phyloP scores from a whole-genome alignment of 2,888 invertebrate species.

The Tipula confusa region DNA sequence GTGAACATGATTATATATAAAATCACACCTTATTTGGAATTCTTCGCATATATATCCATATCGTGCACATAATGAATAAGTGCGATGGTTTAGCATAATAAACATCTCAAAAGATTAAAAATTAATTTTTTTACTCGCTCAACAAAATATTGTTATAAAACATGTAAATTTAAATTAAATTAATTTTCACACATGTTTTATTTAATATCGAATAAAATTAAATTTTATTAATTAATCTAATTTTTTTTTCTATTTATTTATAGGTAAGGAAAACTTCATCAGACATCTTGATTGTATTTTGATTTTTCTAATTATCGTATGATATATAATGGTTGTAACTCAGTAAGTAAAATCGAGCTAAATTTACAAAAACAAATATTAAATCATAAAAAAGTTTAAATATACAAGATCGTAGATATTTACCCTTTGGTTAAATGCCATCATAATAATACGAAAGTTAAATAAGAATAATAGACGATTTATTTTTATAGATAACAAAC shows the following conservation, averaged over 20 bases:
- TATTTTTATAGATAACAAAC: conserved; percentile 5
- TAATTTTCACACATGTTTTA: neutral
- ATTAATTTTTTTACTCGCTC: too few relatives aligned
- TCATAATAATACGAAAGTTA: conserved; percentile 16
- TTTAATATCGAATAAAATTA: neutral
- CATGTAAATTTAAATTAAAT: too few relatives aligned
- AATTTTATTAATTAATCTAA: neutral
- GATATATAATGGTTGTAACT: neutral
- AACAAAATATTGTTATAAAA: too few relatives aligned
- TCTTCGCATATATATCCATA: too few relatives aligned
- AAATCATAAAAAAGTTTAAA: neutral
- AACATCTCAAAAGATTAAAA: too few relatives aligned
- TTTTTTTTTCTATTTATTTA: neutral
- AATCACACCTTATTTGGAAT: too few relatives aligned
- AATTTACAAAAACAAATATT: neutral
- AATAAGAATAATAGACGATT: neutral
- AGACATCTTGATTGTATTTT: neutral
- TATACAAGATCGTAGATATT: neutral
- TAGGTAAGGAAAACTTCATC: neutral
- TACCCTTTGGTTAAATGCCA: conserved; percentile 1
- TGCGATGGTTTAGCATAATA: too few relatives aligned
- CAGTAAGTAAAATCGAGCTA: neutral
- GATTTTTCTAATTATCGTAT: conserved; percentile 12
- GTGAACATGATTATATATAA: too few relatives aligned
- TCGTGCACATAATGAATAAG: too few relatives aligned